These are phyloP conservation scores for Alligator mississippiensis DNA, from an alignment of 2,113 vertebrate genomes.

Conservation along the genomic window DNA sequence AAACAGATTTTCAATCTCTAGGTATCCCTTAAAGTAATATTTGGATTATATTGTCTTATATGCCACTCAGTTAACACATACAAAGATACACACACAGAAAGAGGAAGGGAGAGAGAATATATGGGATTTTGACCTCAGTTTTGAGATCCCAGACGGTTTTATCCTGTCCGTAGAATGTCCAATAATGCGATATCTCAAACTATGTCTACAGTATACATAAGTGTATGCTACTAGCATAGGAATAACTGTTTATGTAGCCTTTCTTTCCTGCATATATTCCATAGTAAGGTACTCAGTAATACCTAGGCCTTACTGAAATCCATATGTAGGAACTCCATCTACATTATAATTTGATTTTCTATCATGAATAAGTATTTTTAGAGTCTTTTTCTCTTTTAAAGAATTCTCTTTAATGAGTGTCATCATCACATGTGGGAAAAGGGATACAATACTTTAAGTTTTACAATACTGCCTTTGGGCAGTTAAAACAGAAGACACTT, in stretches of 20 bases:
- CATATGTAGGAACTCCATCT: background rate
- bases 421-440: background rate
- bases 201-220: background rate
- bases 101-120: background rate
- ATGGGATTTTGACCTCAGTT: background rate
- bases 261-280: background rate
- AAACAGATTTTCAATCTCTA: background rate
- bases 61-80: rapidly evolving
- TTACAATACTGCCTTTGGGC: background rate
- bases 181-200: background rate
- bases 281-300: background rate
- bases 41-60: background rate
- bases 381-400: background rate
- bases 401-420: background rate
- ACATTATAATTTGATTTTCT: conserved; percentile 12
- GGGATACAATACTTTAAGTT: background rate
- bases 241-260: conserved; percentile 9
- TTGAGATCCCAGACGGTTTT: background rate
- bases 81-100: background rate
- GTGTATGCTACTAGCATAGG: background rate
- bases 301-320: conserved; percentile 5
- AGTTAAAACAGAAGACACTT: conserved; percentile 10
- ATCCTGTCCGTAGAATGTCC: background rate
- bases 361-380: background rate
- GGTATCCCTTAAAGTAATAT: background rate